Evolutionary conservation across 2,888 invertebrate species (phyloP).

Genomic region (Escarpia spicata): DNA sequence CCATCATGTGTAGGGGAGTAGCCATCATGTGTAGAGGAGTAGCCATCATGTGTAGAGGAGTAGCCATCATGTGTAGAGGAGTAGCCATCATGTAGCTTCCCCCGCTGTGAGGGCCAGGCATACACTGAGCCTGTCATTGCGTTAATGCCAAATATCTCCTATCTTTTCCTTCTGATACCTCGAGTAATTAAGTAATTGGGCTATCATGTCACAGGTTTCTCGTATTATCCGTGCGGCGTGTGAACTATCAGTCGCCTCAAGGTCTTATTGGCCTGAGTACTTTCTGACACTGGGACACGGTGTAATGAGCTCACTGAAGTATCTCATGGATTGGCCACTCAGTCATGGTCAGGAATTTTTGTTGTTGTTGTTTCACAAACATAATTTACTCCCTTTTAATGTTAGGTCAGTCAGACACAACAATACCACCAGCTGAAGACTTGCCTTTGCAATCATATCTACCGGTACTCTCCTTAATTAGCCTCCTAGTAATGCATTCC

Average conservation of each 20-base stretch:
- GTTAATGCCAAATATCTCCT: neutral
- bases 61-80: too few relatives aligned
- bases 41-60: neutral
- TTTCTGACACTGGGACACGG: neutral
- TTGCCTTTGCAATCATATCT: too few relatives aligned
- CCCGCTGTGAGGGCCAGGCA: too few relatives aligned
- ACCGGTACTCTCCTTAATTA: too few relatives aligned
- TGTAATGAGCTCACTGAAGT: neutral
- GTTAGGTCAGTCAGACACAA: too few relatives aligned
- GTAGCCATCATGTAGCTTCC: too few relatives aligned
- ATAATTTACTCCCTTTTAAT: too few relatives aligned
- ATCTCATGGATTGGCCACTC: neutral
- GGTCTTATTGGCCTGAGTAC: neutral
- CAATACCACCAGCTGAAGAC: too few relatives aligned
- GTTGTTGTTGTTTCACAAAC: neutral
- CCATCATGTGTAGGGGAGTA: too few relatives aligned
- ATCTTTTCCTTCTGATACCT: neutral
- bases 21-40: too few relatives aligned
- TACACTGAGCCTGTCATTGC: too few relatives aligned
- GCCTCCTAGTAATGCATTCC: too few relatives aligned
- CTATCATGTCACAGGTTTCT: neutral
- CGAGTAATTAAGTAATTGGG: conserved; percentile 3
- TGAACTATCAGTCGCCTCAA: neutral
- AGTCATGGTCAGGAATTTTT: neutral
- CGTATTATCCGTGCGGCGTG: neutral